Evolutionary conservation across 2,888 invertebrate genomes (phyloP).

Genomic region (Eristalis intricaria): DNA sequence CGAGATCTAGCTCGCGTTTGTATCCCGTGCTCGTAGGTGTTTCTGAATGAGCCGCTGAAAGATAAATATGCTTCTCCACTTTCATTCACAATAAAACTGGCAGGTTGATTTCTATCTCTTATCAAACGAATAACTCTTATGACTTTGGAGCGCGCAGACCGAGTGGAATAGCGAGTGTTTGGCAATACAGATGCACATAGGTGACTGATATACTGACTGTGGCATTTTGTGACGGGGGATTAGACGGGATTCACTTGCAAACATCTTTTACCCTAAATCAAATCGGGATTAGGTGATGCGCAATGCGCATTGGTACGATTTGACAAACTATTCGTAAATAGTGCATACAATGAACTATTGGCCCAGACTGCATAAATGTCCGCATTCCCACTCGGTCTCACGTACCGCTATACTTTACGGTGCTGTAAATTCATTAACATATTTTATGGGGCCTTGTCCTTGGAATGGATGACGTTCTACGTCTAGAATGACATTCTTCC

Average conservation of each 20-base stretch:
- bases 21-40: not conserved
- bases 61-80: slow-evolving; percentile 34
- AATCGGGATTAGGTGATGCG: slow-evolving; percentile 18
- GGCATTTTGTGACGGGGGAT: slow-evolving; percentile 18
- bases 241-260: slow-evolving; percentile 31
- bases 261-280: slow-evolving; percentile 16
- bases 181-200: slow-evolving; percentile 8
- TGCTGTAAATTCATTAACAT: no score
- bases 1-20: slow-evolving; percentile 46
- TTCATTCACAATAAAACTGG: slow-evolving; percentile 70
- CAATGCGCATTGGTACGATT: not conserved
- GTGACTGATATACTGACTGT: not conserved
- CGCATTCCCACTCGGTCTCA: no score
- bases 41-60: slow-evolving; percentile 37
- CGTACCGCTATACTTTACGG: no score
- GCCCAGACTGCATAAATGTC: no score
- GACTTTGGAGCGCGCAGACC: slow-evolving; percentile 5
- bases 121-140: slow-evolving; percentile 19
- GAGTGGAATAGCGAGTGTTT: not conserved
- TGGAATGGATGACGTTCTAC: no score
- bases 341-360: not conserved
- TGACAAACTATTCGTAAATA: not conserved
- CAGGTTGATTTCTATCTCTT: slow-evolving; percentile 68
- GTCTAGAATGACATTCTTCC: no score
- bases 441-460: no score